Evolutionary conservation across 1,140 invertebrate species (phyloP).

Genomic region (Chlorops oryzae): DNA sequence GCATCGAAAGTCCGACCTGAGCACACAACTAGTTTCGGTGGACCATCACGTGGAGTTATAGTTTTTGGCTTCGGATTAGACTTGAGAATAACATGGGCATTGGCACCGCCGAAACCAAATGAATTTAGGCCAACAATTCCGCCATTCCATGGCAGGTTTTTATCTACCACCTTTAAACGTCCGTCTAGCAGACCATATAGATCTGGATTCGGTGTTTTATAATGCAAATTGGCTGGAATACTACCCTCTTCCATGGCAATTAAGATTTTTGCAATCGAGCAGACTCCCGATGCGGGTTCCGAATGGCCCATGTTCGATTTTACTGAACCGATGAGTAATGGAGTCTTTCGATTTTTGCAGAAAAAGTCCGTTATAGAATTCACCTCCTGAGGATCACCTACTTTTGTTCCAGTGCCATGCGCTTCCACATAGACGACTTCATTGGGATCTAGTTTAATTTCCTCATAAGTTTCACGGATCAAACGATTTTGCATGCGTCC

Average conservation of each 20-base stretch:
- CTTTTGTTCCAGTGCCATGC: constrained; percentile 93
- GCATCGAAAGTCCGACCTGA: constrained; percentile 82
- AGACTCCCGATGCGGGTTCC: constrained; percentile 87
- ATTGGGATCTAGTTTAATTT: constrained; percentile 71
- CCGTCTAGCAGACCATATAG: constrained; percentile 84
- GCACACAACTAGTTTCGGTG: constrained; percentile 68
- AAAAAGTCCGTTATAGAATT: constrained; percentile 90
- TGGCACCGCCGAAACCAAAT: constrained; percentile 96
- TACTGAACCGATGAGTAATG: constrained; percentile 87
- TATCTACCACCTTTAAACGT: constrained; percentile 76
- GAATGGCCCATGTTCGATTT: constrained; percentile 99
- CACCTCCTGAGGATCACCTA: constrained; percentile 92
- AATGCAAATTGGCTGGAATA: constrained; percentile 90
- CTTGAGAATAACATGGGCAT: constrained; percentile 83
- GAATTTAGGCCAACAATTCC: constrained; percentile 86
- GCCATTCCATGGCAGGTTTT: constrained; percentile 73
- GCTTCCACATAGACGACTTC: constrained; percentile 87
- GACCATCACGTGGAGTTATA: constrained; percentile 49
- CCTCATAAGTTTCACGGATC: constrained; percentile 78
- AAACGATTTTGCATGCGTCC: constrained; percentile 80
- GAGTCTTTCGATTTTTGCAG: constrained; percentile 72
- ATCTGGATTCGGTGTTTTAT: constrained; percentile 75
- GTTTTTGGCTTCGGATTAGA: constrained; percentile 69
- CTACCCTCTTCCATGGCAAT: constrained; percentile 82
- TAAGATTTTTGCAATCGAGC: constrained; percentile 83